Conservation (phyloP, 2,888 invertebrate species). For the Imbricaverruca yamaguchii region DNA sequence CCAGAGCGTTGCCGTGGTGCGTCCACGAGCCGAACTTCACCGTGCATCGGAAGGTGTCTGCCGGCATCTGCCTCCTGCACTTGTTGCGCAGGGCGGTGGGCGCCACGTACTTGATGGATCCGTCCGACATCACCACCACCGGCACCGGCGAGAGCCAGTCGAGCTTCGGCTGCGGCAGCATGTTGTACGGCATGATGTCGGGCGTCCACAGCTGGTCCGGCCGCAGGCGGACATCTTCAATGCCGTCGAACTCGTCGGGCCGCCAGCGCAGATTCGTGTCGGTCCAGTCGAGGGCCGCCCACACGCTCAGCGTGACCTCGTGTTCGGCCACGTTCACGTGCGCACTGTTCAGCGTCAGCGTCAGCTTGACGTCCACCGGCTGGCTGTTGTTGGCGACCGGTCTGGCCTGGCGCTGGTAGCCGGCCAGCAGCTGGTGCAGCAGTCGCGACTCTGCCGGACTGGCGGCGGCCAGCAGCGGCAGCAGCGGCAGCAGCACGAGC, state of each 20-base stretch:
- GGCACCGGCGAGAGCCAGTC: neutral
- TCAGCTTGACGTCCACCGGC: neutral
- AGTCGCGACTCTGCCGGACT: neutral
- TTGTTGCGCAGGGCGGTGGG: neutral
- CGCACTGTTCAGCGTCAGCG: neutral
- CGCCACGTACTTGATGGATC: neutral
- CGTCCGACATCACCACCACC: neutral
- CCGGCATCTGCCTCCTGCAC: neutral
- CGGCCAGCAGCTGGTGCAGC: neutral
- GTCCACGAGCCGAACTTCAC: neutral
- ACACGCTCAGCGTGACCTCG: neutral
- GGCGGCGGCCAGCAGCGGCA: neutral
- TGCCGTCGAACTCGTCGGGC: slow-evolving; percentile 45
- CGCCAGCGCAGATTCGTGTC: slow-evolving; percentile 49
- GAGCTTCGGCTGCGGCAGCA: neutral
- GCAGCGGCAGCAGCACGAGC: neutral
- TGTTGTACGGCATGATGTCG: slow-evolving; percentile 50
- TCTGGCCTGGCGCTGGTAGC: neutral
- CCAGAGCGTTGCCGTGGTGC: neutral
- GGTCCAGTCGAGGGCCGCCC: slow-evolving; percentile 41
- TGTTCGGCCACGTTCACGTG: neutral
- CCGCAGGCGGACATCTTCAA: slow-evolving; percentile 46
- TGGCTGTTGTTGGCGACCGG: neutral
- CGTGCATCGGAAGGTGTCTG: neutral
- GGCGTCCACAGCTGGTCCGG: slow-evolving; percentile 50